Evolutionary conservation across 2,888 invertebrate species (phyloP), one percentile per base, ranked within the genome.

Genomic region (Campoplex capitator): DNA sequence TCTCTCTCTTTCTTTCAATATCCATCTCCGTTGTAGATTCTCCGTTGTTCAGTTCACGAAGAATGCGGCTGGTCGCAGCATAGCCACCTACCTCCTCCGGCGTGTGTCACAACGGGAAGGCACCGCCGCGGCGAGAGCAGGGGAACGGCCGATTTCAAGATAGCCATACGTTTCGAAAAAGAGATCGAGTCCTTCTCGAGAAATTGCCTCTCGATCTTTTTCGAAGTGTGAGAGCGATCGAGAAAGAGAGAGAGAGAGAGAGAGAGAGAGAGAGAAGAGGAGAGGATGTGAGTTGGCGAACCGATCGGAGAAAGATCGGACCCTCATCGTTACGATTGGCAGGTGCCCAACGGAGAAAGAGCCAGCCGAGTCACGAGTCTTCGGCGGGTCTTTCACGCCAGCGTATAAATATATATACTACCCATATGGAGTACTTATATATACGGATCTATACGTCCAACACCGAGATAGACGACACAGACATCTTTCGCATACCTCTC

Each of bases 301-400:
- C 48, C 48, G 48, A 74, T 74, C 71, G 48, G 77, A 58, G 77
- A 74, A 48, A 74, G 78, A 85, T 82, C 82, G 81, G 80, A 85
- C 81, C 85, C 85, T 85, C 62, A 62, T 62, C 85, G 82, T 85
- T 85, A 83, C 85, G 85, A 85, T 85, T 85, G 85, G 85, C 85
- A 85, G 85, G 85, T 85, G 85, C 78, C 78, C 73, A 70, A 75
- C 81, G 35, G 73, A 35, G 70, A 56, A 70, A 54, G 56, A 79
- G 67, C 23, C 28, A 76, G 74, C 54, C 38, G 11, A 35, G 56
- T 35, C 35, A 45, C 42, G 75, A 74, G 74, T n/a, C 32, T 54
- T 28, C 23, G 74, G 35, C 35, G 35, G 75, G 23, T 42, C 38
- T 38, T 42, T 42, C 38, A 68, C 68, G 68, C 68, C 38, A 68